These are phyloP conservation scores for Ypsolopha scabrella DNA, from an alignment of 2,888 invertebrate species.

Conservation along the genomic window DNA sequence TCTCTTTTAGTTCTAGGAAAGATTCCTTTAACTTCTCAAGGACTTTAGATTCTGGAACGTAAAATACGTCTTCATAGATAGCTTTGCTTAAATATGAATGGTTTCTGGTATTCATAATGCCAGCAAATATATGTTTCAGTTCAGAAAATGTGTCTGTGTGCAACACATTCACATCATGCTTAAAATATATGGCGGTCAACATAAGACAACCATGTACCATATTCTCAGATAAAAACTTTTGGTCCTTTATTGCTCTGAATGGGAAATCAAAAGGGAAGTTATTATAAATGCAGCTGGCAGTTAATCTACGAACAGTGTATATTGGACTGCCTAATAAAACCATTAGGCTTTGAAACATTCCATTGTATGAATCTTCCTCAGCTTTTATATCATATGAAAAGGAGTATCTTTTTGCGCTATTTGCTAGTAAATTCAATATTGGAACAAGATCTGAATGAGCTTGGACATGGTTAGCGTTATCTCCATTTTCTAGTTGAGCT, in stretches of 20 bases:
- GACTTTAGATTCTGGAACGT: not conserved
- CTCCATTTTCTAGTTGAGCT: constrained; percentile 23
- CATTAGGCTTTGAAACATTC: constrained; percentile 30
- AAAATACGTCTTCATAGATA: constrained; percentile 28
- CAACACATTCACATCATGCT: constrained; percentile 18
- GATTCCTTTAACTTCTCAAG: not conserved
- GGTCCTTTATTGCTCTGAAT: constrained; percentile 18
- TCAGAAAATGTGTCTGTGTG: constrained; percentile 14
- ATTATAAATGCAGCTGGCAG: constrained; percentile 51
- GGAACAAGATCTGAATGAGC: constrained; percentile 55
- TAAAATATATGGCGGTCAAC: constrained; percentile 28
- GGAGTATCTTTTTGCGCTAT: constrained; percentile 46
- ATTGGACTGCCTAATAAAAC: constrained; percentile 50
- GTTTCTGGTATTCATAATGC: constrained; percentile 13
- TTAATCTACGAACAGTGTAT: constrained; percentile 48
- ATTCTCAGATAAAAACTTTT: constrained; percentile 31
- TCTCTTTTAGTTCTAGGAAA: constrained; percentile 12
- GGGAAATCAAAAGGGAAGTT: constrained; percentile 35
- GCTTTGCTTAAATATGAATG: constrained; percentile 40
- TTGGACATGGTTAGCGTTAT: constrained; percentile 23
- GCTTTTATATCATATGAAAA: constrained; percentile 26
- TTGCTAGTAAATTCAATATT: constrained; percentile 51
- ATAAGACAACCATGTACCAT: constrained; percentile 45
- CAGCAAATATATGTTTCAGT: constrained; percentile 20
- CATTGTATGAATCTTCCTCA: constrained; percentile 17